Percentiles rank a stretch among this genome's conserved stretches.
Conservation (phyloP, 2,113 vertebrate species). For the Bubo blakistoni region DNA sequence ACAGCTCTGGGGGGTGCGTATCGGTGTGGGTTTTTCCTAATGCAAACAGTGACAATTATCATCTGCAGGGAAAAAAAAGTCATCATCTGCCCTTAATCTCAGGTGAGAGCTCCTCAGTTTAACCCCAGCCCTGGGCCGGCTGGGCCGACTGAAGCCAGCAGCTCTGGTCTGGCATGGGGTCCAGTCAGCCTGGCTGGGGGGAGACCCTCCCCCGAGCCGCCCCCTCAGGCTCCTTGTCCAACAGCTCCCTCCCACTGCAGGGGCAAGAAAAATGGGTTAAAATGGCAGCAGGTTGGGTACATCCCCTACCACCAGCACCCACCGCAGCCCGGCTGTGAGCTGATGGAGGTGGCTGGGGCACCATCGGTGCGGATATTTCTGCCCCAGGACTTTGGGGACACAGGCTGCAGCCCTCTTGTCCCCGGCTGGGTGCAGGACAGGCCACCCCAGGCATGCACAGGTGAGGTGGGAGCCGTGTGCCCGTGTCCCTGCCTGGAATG, state of each 20-base stretch:
- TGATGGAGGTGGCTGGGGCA: rapidly evolving
- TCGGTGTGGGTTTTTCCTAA: too few relatives aligned
- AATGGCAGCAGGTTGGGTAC: not conserved
- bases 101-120: rapidly evolving
- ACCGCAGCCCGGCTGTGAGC: rapidly evolving
- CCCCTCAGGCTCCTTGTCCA: rapidly evolving
- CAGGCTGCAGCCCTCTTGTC: not conserved
- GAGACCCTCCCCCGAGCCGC: rapidly evolving
- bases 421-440: not conserved
- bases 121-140: not conserved
- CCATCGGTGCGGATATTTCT: rapidly evolving
- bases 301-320: not conserved
- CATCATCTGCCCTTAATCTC: not conserved
- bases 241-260: not conserved
- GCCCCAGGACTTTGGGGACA: not conserved
- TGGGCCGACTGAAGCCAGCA: not conserved
- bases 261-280: not conserved
- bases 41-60: not conserved
- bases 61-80: not conserved
- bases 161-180: not conserved
- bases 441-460: not conserved
- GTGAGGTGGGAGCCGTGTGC: not conserved
- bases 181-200: not conserved
- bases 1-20: rapidly evolving
- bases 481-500: not conserved